These are phyloP conservation scores for Papilio elwesi DNA, from an alignment of 2,888 invertebrate species.

Conservation along the genomic window DNA sequence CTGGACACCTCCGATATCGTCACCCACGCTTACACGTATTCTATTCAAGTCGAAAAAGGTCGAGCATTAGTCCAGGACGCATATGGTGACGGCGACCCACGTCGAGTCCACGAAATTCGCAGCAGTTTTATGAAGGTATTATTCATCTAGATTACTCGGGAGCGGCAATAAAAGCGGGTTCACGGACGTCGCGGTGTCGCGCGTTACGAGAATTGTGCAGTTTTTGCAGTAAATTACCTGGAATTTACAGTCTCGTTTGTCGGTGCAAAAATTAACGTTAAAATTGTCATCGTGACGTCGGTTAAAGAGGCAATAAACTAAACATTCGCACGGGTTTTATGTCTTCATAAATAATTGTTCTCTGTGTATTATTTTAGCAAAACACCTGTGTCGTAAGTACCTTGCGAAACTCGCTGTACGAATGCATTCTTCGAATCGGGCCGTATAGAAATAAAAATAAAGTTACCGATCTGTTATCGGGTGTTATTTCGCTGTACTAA, in stretches of 20 bases:
- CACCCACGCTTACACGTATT: constrained; percentile 66
- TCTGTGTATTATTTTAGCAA: constrained; percentile 20
- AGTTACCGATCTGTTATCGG: constrained; percentile 56
- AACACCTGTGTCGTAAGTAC: constrained; percentile 31
- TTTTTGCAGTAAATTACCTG: constrained; percentile 76
- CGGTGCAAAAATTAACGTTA: constrained; percentile 72
- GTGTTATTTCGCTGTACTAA: constrained; percentile 56
- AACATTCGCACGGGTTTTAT: constrained; percentile 67
- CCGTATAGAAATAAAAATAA: constrained; percentile 44
- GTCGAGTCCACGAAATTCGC: constrained; percentile 65
- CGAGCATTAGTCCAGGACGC: constrained; percentile 62
- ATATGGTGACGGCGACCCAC: constrained; percentile 70
- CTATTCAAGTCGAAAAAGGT: constrained; percentile 68
- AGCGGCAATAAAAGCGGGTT: constrained; percentile 71
- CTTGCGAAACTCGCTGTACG: constrained; percentile 41
- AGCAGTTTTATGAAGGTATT: constrained; percentile 70
- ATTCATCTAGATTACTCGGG: constrained; percentile 77
- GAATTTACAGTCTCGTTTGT: constrained; percentile 62
- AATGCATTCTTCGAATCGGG: constrained; percentile 46
- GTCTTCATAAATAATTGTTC: constrained; percentile 66
- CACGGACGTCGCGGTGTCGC: constrained; percentile 65
- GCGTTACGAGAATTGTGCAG: constrained; percentile 73
- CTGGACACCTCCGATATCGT: constrained; percentile 64
- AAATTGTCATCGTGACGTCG: constrained; percentile 67
- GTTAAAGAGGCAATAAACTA: constrained; percentile 70